Evolutionary conservation across 2,888 invertebrate species (phyloP), one percentile per base, ranked within the genome.

Genomic region (Andrena flavipes): DNA sequence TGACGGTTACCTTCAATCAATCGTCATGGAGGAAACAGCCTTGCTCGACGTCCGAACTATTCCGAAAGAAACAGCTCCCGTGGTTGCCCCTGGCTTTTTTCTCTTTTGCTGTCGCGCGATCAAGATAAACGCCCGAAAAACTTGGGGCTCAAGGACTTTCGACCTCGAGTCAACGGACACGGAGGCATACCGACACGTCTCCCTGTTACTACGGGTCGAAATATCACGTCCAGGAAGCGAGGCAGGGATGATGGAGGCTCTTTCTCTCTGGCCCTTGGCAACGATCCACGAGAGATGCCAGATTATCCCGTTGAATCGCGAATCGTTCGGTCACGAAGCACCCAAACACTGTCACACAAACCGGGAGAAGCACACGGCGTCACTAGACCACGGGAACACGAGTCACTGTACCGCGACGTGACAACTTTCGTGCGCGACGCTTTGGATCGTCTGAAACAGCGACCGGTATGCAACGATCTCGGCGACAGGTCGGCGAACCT

Each of bases 41-140:
- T 30, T 30, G 67, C 30, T 42, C 29, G 60, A 48, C 59, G 75
- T 62, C 76, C 68, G 59, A 75, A 75, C 78, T 79, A 62, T 82
- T 62, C 42, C 42, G 48, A 51, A 29, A 76, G 35, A 60, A 49
- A 48, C 42, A 42, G 64, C 33, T 23, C 67, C 49, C 20, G 48
- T 26, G 20, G 20, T 20, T 4, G 56, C 60, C 62, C 48, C 30
- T 35, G 8, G 1, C 64, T 56, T 65, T 48, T 76, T 63, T 77
- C 59, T 42, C 33, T 33, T 20, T 1, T 73, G 10, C 63, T 63
- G 86, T 84, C 84, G 78, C 83, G 49, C 77, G 86, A 87, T 85
- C 87, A 80, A 87, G 87, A 87, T 87, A 87, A 85, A 84, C 80
- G 62, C 23, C 76, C 83, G 78, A 87, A 84, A 87, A 80, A 78